Percentiles rank a stretch among this genome's conserved stretches.
Conservation (phyloP, 2,797 vertebrate genomes). For the Coilia nasus region DNA sequence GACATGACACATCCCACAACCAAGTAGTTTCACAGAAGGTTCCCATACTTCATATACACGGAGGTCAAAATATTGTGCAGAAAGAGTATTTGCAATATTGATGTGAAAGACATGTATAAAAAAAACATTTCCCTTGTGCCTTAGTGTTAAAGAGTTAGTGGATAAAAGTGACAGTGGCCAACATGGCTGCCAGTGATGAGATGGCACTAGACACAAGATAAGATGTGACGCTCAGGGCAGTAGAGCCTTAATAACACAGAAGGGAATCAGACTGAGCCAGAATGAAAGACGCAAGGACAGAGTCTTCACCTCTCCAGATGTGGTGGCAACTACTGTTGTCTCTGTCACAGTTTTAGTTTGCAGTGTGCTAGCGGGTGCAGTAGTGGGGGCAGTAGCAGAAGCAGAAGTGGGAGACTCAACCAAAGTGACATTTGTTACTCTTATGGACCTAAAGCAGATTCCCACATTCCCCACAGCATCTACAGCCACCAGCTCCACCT, state of each 20-base stretch:
- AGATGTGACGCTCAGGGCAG: no score
- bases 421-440: background rate
- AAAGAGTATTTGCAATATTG: no score
- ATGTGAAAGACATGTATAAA: no score
- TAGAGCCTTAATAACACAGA: background rate
- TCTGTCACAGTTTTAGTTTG: background rate
- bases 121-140: no score
- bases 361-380: background rate
- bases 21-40: no score
- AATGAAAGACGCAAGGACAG: background rate
- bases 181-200: no score
- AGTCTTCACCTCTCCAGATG: background rate
- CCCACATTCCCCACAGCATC: constrained; percentile 40
- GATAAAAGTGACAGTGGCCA: no score
- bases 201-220: no score
- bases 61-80: no score
- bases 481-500: constrained; percentile 40
- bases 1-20: no score
- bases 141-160: no score
- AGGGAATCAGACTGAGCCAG: background rate
- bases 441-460: constrained; percentile 37
- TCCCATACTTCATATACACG: no score
- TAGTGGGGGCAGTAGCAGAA: background rate
- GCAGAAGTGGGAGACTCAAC: background rate
- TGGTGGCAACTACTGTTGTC: background rate